Conservation (phyloP, 2,888 invertebrate genomes). For the Epirrita christyi region DNA sequence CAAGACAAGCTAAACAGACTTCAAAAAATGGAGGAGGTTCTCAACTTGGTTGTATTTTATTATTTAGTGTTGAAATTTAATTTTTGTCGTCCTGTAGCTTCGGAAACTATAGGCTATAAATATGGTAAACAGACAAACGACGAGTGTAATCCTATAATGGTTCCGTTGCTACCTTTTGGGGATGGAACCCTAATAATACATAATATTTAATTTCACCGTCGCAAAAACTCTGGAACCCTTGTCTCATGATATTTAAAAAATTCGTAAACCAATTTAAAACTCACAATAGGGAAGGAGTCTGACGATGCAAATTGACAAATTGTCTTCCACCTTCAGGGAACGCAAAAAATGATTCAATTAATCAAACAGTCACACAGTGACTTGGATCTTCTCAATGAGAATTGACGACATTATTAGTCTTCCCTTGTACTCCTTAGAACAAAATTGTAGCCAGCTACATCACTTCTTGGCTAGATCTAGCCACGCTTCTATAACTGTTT, state of each 20-base stretch:
- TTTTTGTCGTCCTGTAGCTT: no score
- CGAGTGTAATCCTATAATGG: no score
- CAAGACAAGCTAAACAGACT: no score
- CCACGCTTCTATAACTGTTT: constrained; percentile 4
- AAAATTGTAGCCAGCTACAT: constrained; percentile 11
- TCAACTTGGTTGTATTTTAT: no score
- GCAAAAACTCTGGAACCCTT: not conserved
- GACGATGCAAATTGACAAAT: constrained; percentile 38
- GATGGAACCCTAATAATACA: no score
- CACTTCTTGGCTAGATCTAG: constrained; percentile 2
- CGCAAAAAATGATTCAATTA: constrained; percentile 80
- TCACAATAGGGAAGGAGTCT: constrained; percentile 30
- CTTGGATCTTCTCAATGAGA: constrained; percentile 70
- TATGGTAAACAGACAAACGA: no score
- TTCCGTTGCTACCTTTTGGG: no score
- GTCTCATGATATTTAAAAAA: constrained; percentile 8
- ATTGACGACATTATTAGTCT: constrained; percentile 81
- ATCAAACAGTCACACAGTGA: constrained; percentile 80
- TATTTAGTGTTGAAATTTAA: no score
- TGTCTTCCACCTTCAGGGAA: constrained; percentile 34
- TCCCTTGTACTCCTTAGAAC: constrained; percentile 46
- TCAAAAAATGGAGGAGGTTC: no score
- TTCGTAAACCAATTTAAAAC: constrained; percentile 18
- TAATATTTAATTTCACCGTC: not conserved
- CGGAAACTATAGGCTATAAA: no score